A percentile compares a stretch with the other conserved stretches of the same genome.
Conservation (phyloP, 2,888 invertebrate genomes). For the Sialis fuliginosa region DNA sequence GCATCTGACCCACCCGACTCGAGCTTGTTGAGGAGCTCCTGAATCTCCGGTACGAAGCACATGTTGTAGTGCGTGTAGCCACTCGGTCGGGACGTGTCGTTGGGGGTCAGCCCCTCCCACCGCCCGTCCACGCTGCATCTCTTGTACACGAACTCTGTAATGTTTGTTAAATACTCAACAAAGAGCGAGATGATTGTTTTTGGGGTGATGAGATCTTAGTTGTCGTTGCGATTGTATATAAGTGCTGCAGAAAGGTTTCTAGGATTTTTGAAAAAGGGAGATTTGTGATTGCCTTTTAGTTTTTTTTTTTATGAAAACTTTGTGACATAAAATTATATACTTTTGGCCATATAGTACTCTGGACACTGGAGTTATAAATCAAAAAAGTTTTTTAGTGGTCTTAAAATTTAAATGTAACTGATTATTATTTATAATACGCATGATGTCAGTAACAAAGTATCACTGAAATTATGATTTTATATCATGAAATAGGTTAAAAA, state of each 20-base stretch:
- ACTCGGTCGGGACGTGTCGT: slow-evolving; percentile 21
- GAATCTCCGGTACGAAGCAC: slow-evolving; percentile 56
- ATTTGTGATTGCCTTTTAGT: neutral
- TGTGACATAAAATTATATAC: too few species aligned
- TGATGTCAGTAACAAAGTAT: too few species aligned
- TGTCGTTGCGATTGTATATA: neutral
- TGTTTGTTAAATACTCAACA: neutral
- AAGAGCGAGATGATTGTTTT: too few species aligned
- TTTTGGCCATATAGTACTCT: too few species aligned
- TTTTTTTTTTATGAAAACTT: too few species aligned
- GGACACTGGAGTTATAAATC: too few species aligned
- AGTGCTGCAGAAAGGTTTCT: neutral
- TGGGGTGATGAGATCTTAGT: neutral
- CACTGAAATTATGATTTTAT: too few species aligned
- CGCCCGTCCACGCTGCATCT: slow-evolving; percentile 46
- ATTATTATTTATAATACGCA: too few species aligned
- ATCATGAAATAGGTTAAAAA: too few species aligned
- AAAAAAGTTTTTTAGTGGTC: too few species aligned
- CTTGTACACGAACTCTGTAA: slow-evolving; percentile 49
- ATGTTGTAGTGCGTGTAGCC: slow-evolving; percentile 77
- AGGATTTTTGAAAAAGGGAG: neutral
- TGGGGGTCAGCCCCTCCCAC: slow-evolving; percentile 40
- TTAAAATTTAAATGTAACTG: too few species aligned
- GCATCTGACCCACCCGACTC: slow-evolving; percentile 31
- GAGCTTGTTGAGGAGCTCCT: slow-evolving; percentile 43